A percentile compares a stretch with the other conserved stretches of the same genome.
Conservation (phyloP, 2,113 vertebrate genomes). For the Camelus dromedarius region DNA sequence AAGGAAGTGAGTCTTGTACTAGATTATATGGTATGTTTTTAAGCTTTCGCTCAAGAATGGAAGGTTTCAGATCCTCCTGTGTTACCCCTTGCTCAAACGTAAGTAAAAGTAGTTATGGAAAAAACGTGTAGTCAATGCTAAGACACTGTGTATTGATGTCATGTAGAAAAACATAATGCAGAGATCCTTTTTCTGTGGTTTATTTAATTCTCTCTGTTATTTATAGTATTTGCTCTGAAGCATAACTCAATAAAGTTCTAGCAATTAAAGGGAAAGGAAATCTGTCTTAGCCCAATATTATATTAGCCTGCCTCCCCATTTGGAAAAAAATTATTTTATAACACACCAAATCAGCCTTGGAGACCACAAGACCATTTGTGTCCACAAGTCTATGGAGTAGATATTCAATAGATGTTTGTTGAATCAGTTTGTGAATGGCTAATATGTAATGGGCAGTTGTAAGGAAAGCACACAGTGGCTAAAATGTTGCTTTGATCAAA, state of each 20-base stretch:
- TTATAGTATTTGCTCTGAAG: slow-evolving; percentile 49
- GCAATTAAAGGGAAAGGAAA: slow-evolving; percentile 57
- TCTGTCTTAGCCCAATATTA: not conserved
- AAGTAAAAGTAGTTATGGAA: slow-evolving; percentile 18
- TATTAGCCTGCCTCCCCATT: not conserved
- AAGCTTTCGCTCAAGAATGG: slow-evolving; percentile 64
- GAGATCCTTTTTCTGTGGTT: slow-evolving; percentile 5
- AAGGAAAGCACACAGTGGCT: not conserved
- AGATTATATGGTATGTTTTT: slow-evolving; percentile 78
- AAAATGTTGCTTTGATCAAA: not conserved
- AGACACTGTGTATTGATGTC: not conserved
- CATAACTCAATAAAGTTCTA: slow-evolving; percentile 20
- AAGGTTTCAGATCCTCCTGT: slow-evolving; percentile 71
- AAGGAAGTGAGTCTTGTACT: slow-evolving; percentile 86
- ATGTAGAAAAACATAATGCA: not conserved
- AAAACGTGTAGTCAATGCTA: not conserved
- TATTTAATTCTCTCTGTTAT: slow-evolving; percentile 41
- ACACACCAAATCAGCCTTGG: not conserved
- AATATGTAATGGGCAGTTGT: not conserved
- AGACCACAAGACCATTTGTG: not conserved
- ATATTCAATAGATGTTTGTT: not conserved
- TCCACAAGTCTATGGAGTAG: not conserved
- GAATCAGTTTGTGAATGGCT: slow-evolving; percentile 19
- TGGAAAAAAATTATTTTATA: slow-evolving; percentile 19
- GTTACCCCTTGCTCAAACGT: not conserved